These are phyloP conservation scores for Oreochromis mossambicus DNA, from an alignment of 2,797 vertebrate species.

Conservation along the genomic window DNA sequence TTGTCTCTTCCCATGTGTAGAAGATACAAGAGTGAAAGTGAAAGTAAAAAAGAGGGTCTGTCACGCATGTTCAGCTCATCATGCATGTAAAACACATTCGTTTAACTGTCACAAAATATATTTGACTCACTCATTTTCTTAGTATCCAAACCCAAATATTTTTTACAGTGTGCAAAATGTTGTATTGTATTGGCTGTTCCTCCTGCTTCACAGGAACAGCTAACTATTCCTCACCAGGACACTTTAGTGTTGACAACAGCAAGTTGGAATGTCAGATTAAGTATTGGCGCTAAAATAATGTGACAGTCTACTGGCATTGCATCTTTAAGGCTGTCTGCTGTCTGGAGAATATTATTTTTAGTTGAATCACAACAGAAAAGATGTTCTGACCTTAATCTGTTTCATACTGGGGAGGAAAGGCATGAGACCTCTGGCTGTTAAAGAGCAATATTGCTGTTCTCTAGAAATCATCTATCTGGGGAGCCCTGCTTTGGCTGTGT, in stretches of 20 bases:
- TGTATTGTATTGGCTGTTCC: background rate
- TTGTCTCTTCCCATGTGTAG: background rate
- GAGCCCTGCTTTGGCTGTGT: background rate
- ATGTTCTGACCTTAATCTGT: background rate
- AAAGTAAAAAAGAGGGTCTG: background rate
- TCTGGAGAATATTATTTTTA: background rate
- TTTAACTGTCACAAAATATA: background rate
- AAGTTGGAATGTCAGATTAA: background rate
- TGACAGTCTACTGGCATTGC: background rate
- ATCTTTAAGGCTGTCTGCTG: background rate
- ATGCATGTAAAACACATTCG: background rate
- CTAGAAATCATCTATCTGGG: background rate
- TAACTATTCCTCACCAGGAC: background rate
- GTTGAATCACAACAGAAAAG: background rate
- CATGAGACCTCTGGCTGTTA: background rate
- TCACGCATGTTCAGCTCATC: rapidly evolving
- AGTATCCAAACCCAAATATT: background rate
- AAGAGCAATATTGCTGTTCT: background rate
- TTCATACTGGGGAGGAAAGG: background rate
- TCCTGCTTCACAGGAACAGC: background rate
- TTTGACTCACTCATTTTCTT: background rate
- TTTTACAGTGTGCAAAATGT: background rate
- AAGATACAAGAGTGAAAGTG: background rate
- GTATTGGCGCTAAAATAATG: background rate
- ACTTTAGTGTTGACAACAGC: background rate